Evolutionary conservation across 2,888 invertebrate genomes (phyloP), one percentile per base, ranked within the genome.

Genomic region (Thumatha senex): DNA sequence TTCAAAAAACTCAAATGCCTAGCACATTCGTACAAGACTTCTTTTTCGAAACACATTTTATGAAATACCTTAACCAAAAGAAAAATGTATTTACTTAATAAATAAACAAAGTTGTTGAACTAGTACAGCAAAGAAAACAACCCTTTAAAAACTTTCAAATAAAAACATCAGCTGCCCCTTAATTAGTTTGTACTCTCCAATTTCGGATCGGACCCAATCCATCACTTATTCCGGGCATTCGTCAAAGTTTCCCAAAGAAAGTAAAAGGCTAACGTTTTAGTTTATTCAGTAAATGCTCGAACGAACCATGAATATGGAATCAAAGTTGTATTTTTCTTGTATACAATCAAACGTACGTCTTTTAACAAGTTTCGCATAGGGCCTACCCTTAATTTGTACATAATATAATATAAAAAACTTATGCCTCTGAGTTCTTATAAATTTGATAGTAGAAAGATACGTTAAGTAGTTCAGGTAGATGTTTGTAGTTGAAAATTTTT

Each of bases 181-280:
- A 50, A 50, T 55, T 51, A 45, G 36, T 38, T 36, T 13, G 12
- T 36, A 10, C 29, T 44, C 40, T 33, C 34, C 43, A 47, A 63
- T 46, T 49, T 38, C 13, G 33, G 9, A 39, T 46, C 34, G 31
- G n/a, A n/a, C 5, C n/a, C 15, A 12, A 12, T 41, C 57, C 48
- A 63, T 67, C 65, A 55, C 43, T 65, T 58, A 65, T 65, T 68
- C 65, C 14, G 53, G 33, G 18, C 65, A 40, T 48, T 46, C 34
- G 52, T 38, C 61, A 31, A 64, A 68, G 45, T 65, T 65, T 51
- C 38, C 24, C 24, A 48, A 54, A 51, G 40, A 52, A 63, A 44
- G 29, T 51, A 51, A 57, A 64, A 51, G 38, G 58, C 18, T 58
- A 51, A 53, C 53, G 53, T 55, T 14, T 15, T 43, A 43, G 40